Evolutionary conservation across 2,888 invertebrate species (phyloP).

Genomic region (Scaptomyza flava): DNA sequence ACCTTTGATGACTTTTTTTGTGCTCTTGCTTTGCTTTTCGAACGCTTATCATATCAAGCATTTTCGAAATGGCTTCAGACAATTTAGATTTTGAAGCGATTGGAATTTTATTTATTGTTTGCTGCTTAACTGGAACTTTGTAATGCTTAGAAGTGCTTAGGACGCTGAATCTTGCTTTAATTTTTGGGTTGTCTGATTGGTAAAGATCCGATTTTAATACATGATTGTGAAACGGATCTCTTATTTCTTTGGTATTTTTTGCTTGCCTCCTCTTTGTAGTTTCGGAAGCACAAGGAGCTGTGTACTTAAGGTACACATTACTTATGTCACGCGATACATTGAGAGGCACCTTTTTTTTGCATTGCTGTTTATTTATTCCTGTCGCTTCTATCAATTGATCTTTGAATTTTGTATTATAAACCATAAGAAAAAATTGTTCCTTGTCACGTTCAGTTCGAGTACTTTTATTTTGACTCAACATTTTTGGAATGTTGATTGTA

Average conservation of each 20-base stretch:
- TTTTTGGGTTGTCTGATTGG: too few species aligned
- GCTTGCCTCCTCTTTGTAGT: neutral
- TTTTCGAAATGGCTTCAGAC: neutral
- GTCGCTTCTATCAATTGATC: constrained; percentile 1
- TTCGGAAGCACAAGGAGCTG: neutral
- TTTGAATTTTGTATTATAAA: constrained; percentile 4
- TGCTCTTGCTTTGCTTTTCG: neutral
- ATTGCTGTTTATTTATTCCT: neutral
- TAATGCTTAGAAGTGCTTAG: neutral
- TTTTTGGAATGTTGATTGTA: neutral
- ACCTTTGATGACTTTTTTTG: neutral
- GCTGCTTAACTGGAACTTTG: neutral
- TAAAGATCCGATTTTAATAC: neutral
- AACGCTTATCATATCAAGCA: neutral
- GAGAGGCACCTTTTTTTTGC: neutral
- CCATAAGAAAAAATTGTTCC: constrained; percentile 20
- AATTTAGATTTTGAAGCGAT: neutral
- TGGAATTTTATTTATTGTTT: neutral
- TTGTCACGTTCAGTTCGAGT: constrained; percentile 6
- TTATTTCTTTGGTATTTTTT: neutral
- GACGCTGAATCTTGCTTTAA: too few species aligned
- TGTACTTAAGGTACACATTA: neutral
- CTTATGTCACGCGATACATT: neutral
- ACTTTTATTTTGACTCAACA: neutral
- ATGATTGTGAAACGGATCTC: neutral